These are phyloP conservation scores for Promerops cafer DNA, from an alignment of 2,113 vertebrate species.

Conservation along the genomic window DNA sequence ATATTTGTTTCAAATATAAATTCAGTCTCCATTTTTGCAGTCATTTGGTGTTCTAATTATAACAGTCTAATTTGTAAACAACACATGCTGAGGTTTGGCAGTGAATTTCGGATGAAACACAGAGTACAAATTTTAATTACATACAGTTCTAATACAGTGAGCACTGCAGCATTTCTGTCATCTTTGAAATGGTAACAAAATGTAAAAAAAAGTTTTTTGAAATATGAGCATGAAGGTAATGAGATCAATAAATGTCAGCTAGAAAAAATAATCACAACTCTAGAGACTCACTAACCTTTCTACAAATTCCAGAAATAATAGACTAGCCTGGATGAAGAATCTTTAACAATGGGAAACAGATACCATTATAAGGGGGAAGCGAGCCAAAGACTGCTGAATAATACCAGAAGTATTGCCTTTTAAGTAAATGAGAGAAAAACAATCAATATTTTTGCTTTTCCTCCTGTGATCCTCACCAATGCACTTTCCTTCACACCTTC, in stretches of 20 bases:
- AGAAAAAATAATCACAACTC: constrained; percentile 84
- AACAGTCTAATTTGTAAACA: constrained; percentile 69
- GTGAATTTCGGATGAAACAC: constrained; percentile 69
- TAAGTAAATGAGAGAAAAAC: constrained; percentile 55
- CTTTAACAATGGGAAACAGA: constrained; percentile 69
- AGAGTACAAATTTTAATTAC: constrained; percentile 76
- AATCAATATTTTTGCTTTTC: constrained; percentile 55
- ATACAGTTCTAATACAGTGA: constrained; percentile 70
- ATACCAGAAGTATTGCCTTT: constrained; percentile 45
- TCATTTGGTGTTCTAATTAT: constrained; percentile 65
- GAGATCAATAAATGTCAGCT: constrained; percentile 88
- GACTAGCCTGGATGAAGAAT: constrained; percentile 71
- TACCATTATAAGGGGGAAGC: constrained; percentile 60
- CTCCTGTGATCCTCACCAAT: background rate
- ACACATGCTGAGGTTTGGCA: constrained; percentile 64
- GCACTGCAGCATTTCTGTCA: constrained; percentile 70
- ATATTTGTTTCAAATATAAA: constrained; percentile 46
- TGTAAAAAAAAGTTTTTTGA: constrained; percentile 70
- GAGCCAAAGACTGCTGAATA: constrained; percentile 47
- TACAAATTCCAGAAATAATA: constrained; percentile 79
- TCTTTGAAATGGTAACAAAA: constrained; percentile 76
- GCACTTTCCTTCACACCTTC: background rate
- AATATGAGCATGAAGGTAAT: constrained; percentile 82
- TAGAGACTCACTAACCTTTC: constrained; percentile 85
- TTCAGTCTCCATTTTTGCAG: constrained; percentile 42